Evolutionary conservation across 2,888 invertebrate genomes (phyloP), one percentile per base, ranked within the genome.

Genomic region (Acanthacorydalis orientalis): DNA sequence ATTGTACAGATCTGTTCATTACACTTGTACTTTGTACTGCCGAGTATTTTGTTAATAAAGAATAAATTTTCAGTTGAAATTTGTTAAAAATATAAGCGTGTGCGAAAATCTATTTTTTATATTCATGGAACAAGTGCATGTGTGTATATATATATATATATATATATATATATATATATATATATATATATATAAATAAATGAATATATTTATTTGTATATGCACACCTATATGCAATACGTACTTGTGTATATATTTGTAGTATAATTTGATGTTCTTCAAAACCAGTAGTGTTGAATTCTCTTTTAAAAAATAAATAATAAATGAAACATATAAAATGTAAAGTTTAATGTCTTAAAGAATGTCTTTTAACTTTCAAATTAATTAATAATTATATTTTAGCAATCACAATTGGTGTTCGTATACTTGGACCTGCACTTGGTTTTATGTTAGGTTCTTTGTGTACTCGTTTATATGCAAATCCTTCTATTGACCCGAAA

Each of bases 321-420:
- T n/a, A 35, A 11, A 3, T 34, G 9, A 34, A 9, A 9, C 11
- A 12, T 35, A 35, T 35, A n/a, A n/a, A n/a, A n/a, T 35, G 2
- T 35, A 35, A n/a, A 4, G 11, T 35, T 35, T 11, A n/a, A 35
- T 12, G 10, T 37, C 10, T 6, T 12, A 12, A 37, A 37, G 7
- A 9, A 37, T 7, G 7, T 7, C 4, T 8, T n/a, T 7, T 9
- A 37, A n/a, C n/a, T 9, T 37, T 1, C 7, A 12, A 37, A 37
- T 6, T 12, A 9, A 7, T 41, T 42, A 32, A 35, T 34, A 48
- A 49, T 51, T 53, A 4, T 23, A 23, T 63, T 62, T 53, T 71
- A 86, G 90, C 90, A 14, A 90, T 91, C 53, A 91, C 91, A 31
- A 91, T 91, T 58, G 91, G 91, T 46, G 88, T 90, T 46, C 72